Percentiles rank a stretch among this genome's conserved stretches.
Conservation (phyloP, 92 coral and sea anemone genomes). For the Porites rus region DNA sequence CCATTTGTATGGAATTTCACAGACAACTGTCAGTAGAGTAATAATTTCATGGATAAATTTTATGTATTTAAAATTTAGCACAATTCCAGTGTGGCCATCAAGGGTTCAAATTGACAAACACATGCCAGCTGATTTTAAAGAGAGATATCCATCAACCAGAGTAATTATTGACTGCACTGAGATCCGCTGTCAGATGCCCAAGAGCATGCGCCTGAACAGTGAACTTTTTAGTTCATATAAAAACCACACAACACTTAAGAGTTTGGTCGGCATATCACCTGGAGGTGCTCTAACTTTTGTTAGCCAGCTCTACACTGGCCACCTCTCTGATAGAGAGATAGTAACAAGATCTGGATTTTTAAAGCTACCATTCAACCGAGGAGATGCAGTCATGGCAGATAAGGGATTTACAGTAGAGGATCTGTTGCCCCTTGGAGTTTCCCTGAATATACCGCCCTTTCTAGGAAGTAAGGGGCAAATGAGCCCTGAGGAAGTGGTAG, state of each 20-base stretch:
- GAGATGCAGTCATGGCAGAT: slow-evolving; percentile 79
- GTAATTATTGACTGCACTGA: slow-evolving; percentile 74
- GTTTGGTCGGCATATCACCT: slow-evolving; percentile 74
- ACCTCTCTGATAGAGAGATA: slow-evolving; percentile 47
- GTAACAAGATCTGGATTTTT: slow-evolving; percentile 39
- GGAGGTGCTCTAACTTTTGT: slow-evolving; percentile 65
- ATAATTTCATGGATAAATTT: slow-evolving; percentile 60
- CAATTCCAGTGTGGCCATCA: no score
- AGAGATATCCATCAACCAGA: slow-evolving; percentile 6
- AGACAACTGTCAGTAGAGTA: slow-evolving; percentile 61
- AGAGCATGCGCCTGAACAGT: slow-evolving; percentile 62
- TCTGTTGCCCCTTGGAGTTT: slow-evolving; percentile 65
- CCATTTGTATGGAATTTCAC: slow-evolving; percentile 59
- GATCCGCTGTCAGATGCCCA: slow-evolving; percentile 74
- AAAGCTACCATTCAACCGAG: slow-evolving; percentile 51
- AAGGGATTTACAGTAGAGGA: slow-evolving; percentile 72
- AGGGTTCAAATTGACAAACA: no score
- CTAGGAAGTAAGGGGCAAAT: slow-evolving; percentile 62
- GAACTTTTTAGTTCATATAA: slow-evolving; percentile 67
- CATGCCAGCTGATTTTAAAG: no score
- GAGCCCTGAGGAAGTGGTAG: slow-evolving; percentile 70
- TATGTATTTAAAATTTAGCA: slow-evolving; percentile 41
- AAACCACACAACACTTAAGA: slow-evolving; percentile 64
- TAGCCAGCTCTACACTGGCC: slow-evolving; percentile 76
- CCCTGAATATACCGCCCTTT: slow-evolving; percentile 73